Conservation (phyloP, 2,797 vertebrate species). For the Esox masquinongy region DNA sequence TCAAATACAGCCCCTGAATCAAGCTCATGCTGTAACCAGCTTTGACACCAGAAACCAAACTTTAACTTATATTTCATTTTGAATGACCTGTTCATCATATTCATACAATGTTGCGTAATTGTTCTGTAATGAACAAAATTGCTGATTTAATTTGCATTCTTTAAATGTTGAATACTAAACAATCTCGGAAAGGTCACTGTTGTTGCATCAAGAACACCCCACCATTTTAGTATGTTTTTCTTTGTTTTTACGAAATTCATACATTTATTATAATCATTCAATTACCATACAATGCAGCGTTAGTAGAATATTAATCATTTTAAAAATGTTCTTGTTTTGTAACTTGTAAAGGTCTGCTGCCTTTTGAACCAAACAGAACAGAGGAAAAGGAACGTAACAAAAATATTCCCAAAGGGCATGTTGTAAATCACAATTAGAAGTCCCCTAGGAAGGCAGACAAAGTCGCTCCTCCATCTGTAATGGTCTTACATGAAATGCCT, state of each 20-base stretch:
- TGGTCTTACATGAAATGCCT: not conserved
- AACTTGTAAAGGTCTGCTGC: slow-evolving; percentile 10
- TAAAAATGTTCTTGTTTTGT: not conserved
- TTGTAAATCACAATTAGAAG: slow-evolving; percentile 19
- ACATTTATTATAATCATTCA: slow-evolving; percentile 16
- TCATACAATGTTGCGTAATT: slow-evolving; percentile 28
- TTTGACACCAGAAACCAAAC: slow-evolving; percentile 30
- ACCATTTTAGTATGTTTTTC: not conserved
- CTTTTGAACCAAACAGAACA: slow-evolving; percentile 9
- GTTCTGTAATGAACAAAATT: slow-evolving; percentile 25
- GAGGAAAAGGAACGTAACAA: not conserved
- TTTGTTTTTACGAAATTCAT: slow-evolving; percentile 6
- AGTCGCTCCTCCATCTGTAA: not conserved
- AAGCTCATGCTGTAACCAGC: slow-evolving; percentile 27
- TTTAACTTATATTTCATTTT: slow-evolving; percentile 1
- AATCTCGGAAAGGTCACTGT: not conserved
- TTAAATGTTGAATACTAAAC: slow-evolving; percentile 26
- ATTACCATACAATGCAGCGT: not conserved
- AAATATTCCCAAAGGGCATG: slow-evolving; percentile 9
- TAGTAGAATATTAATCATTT: slow-evolving; percentile 6
- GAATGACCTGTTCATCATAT: slow-evolving; percentile 20
- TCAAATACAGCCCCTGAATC: not conserved
- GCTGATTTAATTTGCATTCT: slow-evolving; percentile 31
- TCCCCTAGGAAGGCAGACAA: not conserved
- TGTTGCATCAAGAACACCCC: not conserved